A percentile compares a stretch with the other conserved stretches of the same genome.
Evolutionary conservation across 1,140 invertebrate genomes (phyloP).

Genomic region (Pseudomyrmex flavicornis): DNA sequence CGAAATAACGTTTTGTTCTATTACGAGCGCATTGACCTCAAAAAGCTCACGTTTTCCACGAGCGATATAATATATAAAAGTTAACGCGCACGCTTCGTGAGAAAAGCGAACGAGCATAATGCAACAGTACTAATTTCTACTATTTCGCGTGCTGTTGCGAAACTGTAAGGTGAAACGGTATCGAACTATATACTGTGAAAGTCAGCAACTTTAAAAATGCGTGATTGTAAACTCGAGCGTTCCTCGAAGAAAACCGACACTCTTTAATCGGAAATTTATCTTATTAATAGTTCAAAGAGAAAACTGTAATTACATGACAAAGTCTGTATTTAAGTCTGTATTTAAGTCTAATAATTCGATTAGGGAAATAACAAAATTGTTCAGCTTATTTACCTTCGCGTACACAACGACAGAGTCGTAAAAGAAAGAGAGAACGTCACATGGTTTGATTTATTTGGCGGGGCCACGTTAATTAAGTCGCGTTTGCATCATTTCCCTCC

Average conservation of each 20-base stretch:
- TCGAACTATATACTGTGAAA: constrained; percentile 34
- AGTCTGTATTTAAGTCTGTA: too few species aligned
- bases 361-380: too few species aligned
- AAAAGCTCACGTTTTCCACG: constrained; percentile 18
- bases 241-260: neutral
- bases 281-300: too few species aligned
- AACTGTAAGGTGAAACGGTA: constrained; percentile 61
- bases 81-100: constrained; percentile 25
- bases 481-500: neutral
- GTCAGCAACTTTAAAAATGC: constrained; percentile 17
- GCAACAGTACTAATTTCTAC: constrained; percentile 30
- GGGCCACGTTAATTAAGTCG: constrained; percentile 1
- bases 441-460: too few species aligned
- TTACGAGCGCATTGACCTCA: constrained; percentile 15
- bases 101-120: constrained; percentile 36
- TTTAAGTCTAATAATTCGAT: too few species aligned
- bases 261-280: neutral
- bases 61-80: constrained; percentile 20
- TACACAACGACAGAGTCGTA: neutral
- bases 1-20: constrained; percentile 11
- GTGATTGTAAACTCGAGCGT: neutral
- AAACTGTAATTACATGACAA: too few species aligned
- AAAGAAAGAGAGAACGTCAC: neutral
- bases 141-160: constrained; percentile 58
- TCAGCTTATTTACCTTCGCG: too few species aligned